Evolutionary conservation across 2,797 vertebrate genomes (phyloP).

Genomic region (Cossypha niveicapilla): DNA sequence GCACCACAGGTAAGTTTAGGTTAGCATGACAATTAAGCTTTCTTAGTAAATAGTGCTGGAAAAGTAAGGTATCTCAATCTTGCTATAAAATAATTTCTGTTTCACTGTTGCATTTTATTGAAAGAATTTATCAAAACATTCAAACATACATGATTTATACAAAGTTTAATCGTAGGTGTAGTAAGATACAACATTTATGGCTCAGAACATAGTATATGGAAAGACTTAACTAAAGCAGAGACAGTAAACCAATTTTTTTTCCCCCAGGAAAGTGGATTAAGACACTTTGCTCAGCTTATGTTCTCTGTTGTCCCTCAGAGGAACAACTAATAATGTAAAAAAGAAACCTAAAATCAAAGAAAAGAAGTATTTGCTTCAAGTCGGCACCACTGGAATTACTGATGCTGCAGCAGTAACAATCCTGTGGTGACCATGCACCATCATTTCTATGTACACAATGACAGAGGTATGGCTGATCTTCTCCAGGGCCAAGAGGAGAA

Average conservation of each 20-base stretch:
- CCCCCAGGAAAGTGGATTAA: neutral
- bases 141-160: neutral
- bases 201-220: neutral
- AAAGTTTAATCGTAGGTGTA: neutral
- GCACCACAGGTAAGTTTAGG: neutral
- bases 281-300: neutral
- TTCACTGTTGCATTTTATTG: constrained; percentile 15
- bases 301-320: neutral
- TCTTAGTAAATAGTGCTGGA: neutral
- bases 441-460: neutral
- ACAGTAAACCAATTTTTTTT: neutral
- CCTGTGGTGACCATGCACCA: neutral
- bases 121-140: neutral
- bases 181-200: neutral
- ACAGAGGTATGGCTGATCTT: neutral
- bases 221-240: neutral
- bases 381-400: neutral
- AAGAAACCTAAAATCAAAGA: neutral
- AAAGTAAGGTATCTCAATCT: neutral
- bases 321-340: neutral
- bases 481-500: neutral
- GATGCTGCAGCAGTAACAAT: neutral
- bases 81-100: neutral
- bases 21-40: neutral
- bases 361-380: neutral